phyloP scores from a whole-genome alignment of 2,113 vertebrate genomes.

The Bombycilla garrulus region DNA sequence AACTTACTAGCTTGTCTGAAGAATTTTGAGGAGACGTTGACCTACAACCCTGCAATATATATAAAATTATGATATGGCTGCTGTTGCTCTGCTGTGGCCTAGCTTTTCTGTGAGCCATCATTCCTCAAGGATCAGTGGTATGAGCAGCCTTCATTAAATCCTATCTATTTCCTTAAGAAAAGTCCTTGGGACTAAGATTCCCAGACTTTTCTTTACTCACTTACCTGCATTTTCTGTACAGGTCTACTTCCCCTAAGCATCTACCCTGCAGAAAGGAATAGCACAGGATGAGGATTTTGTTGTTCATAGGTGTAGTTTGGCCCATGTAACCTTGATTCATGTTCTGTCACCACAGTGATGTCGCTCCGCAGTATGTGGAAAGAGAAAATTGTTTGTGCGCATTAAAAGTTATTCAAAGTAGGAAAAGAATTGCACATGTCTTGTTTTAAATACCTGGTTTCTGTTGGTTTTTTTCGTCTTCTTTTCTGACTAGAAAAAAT shows the following conservation, averaged over 20 bases:
- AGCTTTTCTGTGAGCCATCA: not conserved
- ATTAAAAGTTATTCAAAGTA: not conserved
- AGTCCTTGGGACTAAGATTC: not conserved
- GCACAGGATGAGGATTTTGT: not conserved
- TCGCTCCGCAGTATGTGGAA: not conserved
- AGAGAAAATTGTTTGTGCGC: not conserved
- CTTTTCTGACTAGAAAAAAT: not conserved
- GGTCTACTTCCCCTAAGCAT: not conserved
- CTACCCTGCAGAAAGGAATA: not conserved
- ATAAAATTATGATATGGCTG: not conserved
- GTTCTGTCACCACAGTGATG: not conserved
- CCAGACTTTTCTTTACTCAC: not conserved
- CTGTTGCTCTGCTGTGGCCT: not conserved
- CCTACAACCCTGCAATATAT: not conserved
- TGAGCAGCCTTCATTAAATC: not conserved
- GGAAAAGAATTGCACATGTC: not conserved
- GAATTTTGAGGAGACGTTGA: not conserved
- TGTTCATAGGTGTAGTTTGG: not conserved
- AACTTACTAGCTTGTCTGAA: not conserved
- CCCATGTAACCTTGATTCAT: not conserved
- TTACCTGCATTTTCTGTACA: not conserved
- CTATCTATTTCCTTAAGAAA: not conserved
- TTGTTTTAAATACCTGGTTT: not conserved
- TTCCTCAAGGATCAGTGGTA: not conserved
- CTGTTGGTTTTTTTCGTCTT: not conserved